phyloP scores from a whole-genome alignment of 2,888 invertebrate genomes.

The Anaspis maculata region DNA sequence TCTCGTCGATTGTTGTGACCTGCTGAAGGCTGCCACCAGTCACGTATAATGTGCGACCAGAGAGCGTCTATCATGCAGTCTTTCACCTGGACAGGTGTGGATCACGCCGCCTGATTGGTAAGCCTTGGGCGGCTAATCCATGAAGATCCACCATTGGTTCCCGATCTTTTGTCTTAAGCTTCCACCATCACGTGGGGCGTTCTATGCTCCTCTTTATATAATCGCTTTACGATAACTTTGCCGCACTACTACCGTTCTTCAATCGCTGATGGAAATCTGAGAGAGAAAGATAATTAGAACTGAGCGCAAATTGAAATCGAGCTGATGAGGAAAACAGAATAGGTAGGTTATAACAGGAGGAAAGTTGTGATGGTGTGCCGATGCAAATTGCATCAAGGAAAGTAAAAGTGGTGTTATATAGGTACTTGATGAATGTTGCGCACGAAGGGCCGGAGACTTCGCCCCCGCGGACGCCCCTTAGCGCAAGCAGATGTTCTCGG shows the following conservation, averaged over 20 bases:
- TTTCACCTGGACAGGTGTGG: constrained; percentile 26
- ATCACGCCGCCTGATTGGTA: constrained; percentile 32
- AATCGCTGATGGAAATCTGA: neutral
- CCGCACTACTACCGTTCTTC: neutral
- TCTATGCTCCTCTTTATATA: constrained; percentile 5
- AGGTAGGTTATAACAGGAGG: too few relatives aligned
- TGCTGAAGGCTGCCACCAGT: constrained; percentile 4
- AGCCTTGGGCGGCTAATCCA: constrained; percentile 27
- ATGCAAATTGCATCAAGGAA: too few relatives aligned
- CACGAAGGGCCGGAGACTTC: constrained; percentile 15
- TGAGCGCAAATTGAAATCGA: too few relatives aligned
- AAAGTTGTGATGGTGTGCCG: too few relatives aligned
- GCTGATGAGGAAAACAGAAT: too few relatives aligned
- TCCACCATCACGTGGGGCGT: constrained; percentile 35
- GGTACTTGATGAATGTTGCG: constrained; percentile 6
- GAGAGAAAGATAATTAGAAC: too few relatives aligned
- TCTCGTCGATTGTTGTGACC: too few relatives aligned
- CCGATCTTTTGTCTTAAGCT: constrained; percentile 33
- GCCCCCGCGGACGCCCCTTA: constrained; percentile 28
- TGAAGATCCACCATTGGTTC: constrained; percentile 29
- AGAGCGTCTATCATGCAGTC: constrained; percentile 12
- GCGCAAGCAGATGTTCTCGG: constrained; percentile 39
- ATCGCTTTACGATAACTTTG: too few relatives aligned
- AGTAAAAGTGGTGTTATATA: too few relatives aligned
- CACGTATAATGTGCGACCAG: constrained; percentile 3